A percentile compares a stretch with the other conserved stretches of the same genome.
Evolutionary conservation across 2,113 vertebrate species (phyloP).

Genomic region (Pollachius pollachius): DNA sequence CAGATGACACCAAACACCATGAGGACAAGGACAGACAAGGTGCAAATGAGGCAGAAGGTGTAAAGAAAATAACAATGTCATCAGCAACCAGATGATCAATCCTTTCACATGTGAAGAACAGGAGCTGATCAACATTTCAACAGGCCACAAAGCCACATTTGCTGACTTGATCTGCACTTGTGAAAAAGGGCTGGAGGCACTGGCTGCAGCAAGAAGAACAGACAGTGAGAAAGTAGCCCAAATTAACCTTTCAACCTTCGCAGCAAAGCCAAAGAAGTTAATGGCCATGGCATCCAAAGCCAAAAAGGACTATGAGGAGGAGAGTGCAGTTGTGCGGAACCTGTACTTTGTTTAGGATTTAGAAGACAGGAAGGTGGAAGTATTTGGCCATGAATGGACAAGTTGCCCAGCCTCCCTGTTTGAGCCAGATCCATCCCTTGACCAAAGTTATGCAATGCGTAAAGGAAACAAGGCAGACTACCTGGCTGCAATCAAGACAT

Average conservation of each 20-base stretch:
- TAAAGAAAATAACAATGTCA: constrained; percentile 17
- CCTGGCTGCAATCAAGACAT: no score
- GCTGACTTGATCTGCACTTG: constrained; percentile 8
- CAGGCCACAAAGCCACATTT: constrained; percentile 12
- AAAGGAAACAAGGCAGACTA: no score
- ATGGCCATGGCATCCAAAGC: constrained; percentile 35
- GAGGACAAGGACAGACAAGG: constrained; percentile 21
- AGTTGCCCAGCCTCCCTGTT: no score
- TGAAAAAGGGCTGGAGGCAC: constrained; percentile 24
- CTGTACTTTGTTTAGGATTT: no score
- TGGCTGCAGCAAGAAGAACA: constrained; percentile 11
- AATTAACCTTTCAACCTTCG: no score
- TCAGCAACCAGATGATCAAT: constrained; percentile 25
- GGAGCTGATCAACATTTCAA: constrained; percentile 22
- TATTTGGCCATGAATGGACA: no score
- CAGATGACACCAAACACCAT: constrained; percentile 6
- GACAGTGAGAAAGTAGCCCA: constrained; percentile 20
- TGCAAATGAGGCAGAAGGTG: constrained; percentile 20
- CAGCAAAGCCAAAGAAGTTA: constrained; percentile 25
- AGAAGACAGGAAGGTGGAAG: no score
- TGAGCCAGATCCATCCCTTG: no score
- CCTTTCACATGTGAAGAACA: constrained; percentile 12
- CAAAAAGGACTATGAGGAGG: constrained; percentile 60
- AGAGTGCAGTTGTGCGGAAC: constrained; percentile 34
- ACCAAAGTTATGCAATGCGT: no score